These are phyloP conservation scores for Megalops atlanticus DNA, from an alignment of 2,113 vertebrate genomes.

Conservation along the genomic window DNA sequence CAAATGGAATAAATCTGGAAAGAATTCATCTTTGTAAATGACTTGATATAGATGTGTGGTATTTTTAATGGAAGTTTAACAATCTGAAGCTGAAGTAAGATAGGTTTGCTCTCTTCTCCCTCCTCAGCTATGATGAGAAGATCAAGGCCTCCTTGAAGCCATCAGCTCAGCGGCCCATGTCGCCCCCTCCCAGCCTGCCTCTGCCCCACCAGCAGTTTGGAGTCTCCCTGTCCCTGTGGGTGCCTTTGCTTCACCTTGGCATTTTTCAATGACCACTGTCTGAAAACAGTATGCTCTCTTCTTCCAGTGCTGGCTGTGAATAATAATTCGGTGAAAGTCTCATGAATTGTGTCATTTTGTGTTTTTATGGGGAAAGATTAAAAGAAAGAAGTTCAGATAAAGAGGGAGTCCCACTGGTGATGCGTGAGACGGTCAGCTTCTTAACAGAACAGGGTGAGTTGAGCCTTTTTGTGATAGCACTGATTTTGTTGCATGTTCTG, in stretches of 20 bases:
- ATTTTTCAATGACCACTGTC: too few relatives aligned
- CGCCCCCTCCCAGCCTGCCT: constrained; percentile 75
- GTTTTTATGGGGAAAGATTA: constrained; percentile 68
- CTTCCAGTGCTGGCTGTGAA: too few relatives aligned
- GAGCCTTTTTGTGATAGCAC: not conserved
- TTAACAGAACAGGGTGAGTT: constrained; percentile 82
- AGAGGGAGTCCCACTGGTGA: constrained; percentile 80
- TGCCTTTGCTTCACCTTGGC: constrained; percentile 9
- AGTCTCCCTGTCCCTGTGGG: constrained; percentile 82
- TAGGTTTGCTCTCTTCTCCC: not conserved
- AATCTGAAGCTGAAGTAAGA: not conserved
- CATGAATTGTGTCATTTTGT: too few relatives aligned
- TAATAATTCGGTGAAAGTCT: too few relatives aligned
- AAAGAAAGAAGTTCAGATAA: constrained; percentile 75
- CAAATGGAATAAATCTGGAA: too few relatives aligned
- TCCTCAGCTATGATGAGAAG: constrained; percentile 85
- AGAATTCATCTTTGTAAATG: too few relatives aligned
- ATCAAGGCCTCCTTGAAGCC: constrained; percentile 84
- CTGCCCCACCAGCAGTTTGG: constrained; percentile 92
- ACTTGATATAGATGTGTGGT: too few relatives aligned
- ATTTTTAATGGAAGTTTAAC: too few relatives aligned
- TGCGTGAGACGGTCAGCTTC: constrained; percentile 84
- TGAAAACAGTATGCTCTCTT: too few relatives aligned
- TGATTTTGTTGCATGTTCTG: not conserved
- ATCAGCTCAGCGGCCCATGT: constrained; percentile 65